Evolutionary conservation across 2,113 vertebrate genomes (phyloP), one percentile per base, ranked within the genome.

Genomic region (Mellivora capensis): DNA sequence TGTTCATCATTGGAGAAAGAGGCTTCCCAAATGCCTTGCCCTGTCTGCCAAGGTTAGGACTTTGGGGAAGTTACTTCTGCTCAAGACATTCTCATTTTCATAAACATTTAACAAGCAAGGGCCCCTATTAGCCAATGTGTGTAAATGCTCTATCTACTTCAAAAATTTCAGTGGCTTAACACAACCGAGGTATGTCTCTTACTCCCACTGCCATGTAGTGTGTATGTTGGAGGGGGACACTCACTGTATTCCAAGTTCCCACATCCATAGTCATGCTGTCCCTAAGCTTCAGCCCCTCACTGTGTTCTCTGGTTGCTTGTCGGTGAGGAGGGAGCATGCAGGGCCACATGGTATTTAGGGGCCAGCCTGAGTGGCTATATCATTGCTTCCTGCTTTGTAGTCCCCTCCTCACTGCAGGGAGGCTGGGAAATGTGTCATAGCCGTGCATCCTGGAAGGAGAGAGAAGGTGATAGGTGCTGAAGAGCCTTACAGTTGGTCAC

Each of bases 31-130:
- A 76, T 84, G 37, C 27, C 49, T 91, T 61, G n/a, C 10, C 59
- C 39, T 77, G 11, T 77, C 52, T 86, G 42, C 87, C 17, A 86
- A 79, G 34, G 11, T 67, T 93, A 61, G 31, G 62, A 91, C 37
- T 95, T 82, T 31, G 47, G 39, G 29, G 7, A 47, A 90, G 54
- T 95, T 88, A 77, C 29, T 96, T 85, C 39, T 94, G 23, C 27
- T 94, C 11, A 52, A 39, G 49, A 67, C n/a, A 87, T 74, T 93
- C 52, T 97, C 27, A 18, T 86, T 97, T 90, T 87, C 91, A 92
- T 87, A 76, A 93, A 62, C 23, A 52, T 84, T 57, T 94, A 95
- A 87, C 27, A 87, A 81, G 31, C 15, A 18, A 79, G 31, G 88
- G 18, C 27, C 12, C 27, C 23, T 42, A 49, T 95, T 80, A 88